phyloP scores from a whole-genome alignment of 2,113 vertebrate genomes.

The Orientallactaga bullata region DNA sequence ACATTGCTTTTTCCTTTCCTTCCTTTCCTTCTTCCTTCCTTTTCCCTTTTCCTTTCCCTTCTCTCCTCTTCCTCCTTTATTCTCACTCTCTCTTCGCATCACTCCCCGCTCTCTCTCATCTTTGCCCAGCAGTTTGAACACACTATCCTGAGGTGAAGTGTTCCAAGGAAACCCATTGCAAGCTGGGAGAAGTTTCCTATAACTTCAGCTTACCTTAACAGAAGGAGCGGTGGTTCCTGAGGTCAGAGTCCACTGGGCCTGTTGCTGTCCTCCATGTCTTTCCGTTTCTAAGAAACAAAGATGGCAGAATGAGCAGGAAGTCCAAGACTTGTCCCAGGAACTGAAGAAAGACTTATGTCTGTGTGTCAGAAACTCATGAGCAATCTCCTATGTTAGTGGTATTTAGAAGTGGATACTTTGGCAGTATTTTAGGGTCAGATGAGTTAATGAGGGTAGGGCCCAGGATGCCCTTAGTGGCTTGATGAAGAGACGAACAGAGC shows the following conservation, averaged over 20 bases:
- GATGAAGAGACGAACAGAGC: neutral
- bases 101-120: neutral
- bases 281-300: too few species aligned
- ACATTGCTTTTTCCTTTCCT: neutral
- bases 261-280: neutral
- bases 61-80: neutral
- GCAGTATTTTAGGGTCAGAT: neutral
- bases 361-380: neutral
- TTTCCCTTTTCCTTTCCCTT: neutral
- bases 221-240: neutral
- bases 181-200: neutral
- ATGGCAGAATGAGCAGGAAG: fast-evolving
- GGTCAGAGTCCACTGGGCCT: neutral
- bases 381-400: too few species aligned
- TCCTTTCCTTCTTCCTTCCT: neutral
- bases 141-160: neutral
- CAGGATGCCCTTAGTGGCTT: neutral
- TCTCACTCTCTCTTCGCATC: neutral
- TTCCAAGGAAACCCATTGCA: neutral
- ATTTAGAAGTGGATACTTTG: neutral
- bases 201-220: neutral
- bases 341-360: too few species aligned
- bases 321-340: neutral
- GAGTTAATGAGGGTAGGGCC: neutral
- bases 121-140: neutral